Evolutionary conservation across 2,888 invertebrate species (phyloP), one percentile per base, ranked within the genome.

Genomic region (Hoplodrina blanda): DNA sequence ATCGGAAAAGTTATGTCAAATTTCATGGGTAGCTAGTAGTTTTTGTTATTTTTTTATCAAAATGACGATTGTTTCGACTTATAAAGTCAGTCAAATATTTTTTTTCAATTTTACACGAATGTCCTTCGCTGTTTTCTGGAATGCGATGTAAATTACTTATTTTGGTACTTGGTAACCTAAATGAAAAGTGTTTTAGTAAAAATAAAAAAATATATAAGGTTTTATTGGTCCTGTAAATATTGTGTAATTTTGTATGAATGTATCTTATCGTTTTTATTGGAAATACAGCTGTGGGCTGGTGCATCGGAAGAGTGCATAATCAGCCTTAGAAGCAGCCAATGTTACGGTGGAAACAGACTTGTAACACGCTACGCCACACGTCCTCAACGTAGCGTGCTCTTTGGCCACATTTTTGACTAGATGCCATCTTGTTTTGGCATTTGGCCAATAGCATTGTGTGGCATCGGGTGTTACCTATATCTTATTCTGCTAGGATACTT

Each of bases 1-100:
- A 65, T 89, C 66, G 78, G 82, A 71, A 87, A 83, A 73, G 69
- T 89, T 66, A 72, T 86, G 65, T 85, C 85, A 15, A 82, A 82
- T 60, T 64, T 86, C 55, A 66, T 76, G 17, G 57, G 63, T 63
- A 63, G 46, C 2, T 41, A 57, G 37, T 62, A 71, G 41, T 46
- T 49, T 55, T 37, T 33, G 49, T 11, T 30, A 11, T 1, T 37
- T 15, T 17, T 1, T 41, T 15, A 37, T 17, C 13, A 50, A 20
- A 50, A 17, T 33, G 25, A 17, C 19, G 2, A 25, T 25, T 25
- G 25, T 25, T 25, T 25, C 25, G 25, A 25, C 25, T 25, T 25
- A n/a, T n/a, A n/a, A 25, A 25, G 25, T 25, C 25, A 25, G 25
- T 25, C 25, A 25, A 25, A 25, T n/a, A n/a, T 25, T 25, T 2